Evolutionary conservation across 2,113 vertebrate genomes (phyloP), one percentile per base, ranked within the genome.

Genomic region (Nerophis lumbriciformis): DNA sequence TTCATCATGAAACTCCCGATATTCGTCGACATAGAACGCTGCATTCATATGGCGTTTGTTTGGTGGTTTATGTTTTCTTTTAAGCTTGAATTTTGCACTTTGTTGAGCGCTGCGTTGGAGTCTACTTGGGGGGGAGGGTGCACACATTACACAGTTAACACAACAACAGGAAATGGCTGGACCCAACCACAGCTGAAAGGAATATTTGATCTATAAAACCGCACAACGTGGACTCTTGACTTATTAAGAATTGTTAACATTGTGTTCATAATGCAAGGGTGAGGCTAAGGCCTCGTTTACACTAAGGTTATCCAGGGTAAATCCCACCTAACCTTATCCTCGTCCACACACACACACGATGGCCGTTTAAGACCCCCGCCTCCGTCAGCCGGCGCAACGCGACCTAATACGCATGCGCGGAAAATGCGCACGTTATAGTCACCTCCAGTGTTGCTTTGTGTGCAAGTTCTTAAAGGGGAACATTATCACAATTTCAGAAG

Each of bases 91-190:
- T 38, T 51, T 61, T 19, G 42, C n/a, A 63, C 38, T 59, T 53
- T 75, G 64, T 58, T 59, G 55, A 71, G 72, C 72, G 44, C 45
- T 59, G 39, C 63, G 55, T 65, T 57, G 61, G 45, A 68, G 58
- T 55, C 4, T 47, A 65, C 82, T 16, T 70, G 81, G 57, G n/a
- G 83, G 82, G 79, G 83, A 70, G 72, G 82, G 80, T 68, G 63
- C 63, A 61, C 39, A 52, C 8, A 28, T 63, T 75, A 67, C 72
- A 66, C 62, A 76, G 83, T 84, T 83, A 80, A 83, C 83, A 83
- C 83, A 81, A 85, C 79, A 86, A 88, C 84, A 88, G 86, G 84
- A 86, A 88, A 84, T 83, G 77, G 81, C 74, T 75, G 75, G 73
- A 80, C 66, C 74, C 71, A 71, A 72, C 79, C 79, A 75, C 77